Percentiles rank a stretch among this genome's conserved stretches.
Conservation (phyloP, 1,140 invertebrate genomes). For the Agrilus planipennis region DNA sequence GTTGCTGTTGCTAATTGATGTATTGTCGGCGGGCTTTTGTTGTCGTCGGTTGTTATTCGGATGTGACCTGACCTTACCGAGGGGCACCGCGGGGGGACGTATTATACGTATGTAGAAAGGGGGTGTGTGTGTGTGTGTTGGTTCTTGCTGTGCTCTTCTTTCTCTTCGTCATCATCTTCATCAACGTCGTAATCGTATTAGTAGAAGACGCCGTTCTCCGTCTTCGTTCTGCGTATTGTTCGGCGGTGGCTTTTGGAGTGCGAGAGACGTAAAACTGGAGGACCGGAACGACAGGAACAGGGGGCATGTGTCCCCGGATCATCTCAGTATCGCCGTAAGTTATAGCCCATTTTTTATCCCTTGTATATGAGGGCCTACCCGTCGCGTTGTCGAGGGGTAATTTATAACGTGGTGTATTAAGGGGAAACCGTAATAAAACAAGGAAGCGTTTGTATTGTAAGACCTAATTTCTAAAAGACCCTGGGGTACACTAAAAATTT, state of each 20-base stretch:
- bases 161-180: conserved; percentile 5
- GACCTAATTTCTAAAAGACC: too few relatives aligned
- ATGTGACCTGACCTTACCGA: conserved; percentile 11
- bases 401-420: too few relatives aligned
- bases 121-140: conserved; percentile 4
- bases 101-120: neutral
- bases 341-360: too few relatives aligned
- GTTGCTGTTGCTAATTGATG: conserved; percentile 9
- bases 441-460: too few relatives aligned
- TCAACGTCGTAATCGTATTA: neutral
- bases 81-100: conserved; percentile 12
- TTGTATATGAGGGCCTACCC: too few relatives aligned
- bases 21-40: conserved; percentile 8
- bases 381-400: too few relatives aligned
- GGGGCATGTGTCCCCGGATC: conserved; percentile 31
- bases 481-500: too few relatives aligned
- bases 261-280: conserved; percentile 28
- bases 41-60: conserved; percentile 5
- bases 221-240: too few relatives aligned
- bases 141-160: conserved; percentile 13
- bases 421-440: too few relatives aligned
- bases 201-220: conserved; percentile 6
- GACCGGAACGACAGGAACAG: conserved; percentile 30
- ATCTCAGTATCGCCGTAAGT: too few relatives aligned
- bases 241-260: conserved; percentile 7